Percentiles rank a stretch among this genome's conserved stretches.
Conservation (phyloP, 1,140 invertebrate genomes). For the Ceratosolen fusciceps region DNA sequence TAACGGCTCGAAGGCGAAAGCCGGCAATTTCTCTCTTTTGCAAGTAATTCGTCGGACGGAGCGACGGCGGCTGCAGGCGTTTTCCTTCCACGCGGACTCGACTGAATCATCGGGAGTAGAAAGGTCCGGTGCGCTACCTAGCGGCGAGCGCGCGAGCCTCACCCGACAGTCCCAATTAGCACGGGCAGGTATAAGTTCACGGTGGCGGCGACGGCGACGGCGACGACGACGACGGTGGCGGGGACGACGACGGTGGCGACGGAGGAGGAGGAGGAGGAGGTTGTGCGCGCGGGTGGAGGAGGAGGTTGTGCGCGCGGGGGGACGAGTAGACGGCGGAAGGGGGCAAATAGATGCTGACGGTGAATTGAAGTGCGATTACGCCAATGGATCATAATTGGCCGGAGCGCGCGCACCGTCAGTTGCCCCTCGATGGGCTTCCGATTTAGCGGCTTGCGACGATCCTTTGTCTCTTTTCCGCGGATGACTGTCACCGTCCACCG, state of each 20-base stretch:
- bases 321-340: background rate
- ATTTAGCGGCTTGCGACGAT: constrained; percentile 3
- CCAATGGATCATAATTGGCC: constrained; percentile 52
- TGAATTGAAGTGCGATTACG: constrained; percentile 52
- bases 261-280: background rate
- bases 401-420: constrained; percentile 23
- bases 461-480: constrained; percentile 3
- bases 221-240: too few species aligned
- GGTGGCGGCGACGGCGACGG: background rate
- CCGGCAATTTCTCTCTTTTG: constrained; percentile 45
- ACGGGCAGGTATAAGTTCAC: constrained; percentile 6
- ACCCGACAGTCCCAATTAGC: constrained; percentile 54
- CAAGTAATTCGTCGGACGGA: constrained; percentile 34
- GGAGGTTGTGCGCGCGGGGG: background rate
- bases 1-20: constrained; percentile 38
- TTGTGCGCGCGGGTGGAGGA: background rate
- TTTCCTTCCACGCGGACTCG: constrained; percentile 19
- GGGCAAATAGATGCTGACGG: background rate
- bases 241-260: too few species aligned
- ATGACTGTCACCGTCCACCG: background rate
- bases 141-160: constrained; percentile 34
- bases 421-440: constrained; percentile 19
- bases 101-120: constrained; percentile 43
- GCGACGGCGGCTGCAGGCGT: constrained; percentile 9
- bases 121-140: constrained; percentile 26